Base-by-base conservation (phyloP, 2,888 invertebrate genomes). In the Oeneis ivallda region DNA sequence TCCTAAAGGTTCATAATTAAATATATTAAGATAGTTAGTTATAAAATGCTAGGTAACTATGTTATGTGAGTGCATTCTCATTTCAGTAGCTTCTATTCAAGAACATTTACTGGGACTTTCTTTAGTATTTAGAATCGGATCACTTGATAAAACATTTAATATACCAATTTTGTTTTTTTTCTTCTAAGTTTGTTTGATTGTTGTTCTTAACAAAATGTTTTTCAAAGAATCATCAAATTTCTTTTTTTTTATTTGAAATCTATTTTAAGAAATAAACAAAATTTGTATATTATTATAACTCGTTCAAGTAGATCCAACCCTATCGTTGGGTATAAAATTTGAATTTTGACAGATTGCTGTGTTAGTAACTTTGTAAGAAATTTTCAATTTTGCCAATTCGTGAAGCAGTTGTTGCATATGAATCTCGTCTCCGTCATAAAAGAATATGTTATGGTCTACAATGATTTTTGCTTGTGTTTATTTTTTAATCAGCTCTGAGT, bases 21-120 rank as follows among this genome's bases (percentile, higher is more conserved):
- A n/a, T n/a, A 37, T 37, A 26, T 26, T 26, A 26, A 5, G 26
- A 4, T 37, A 37, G 9, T 37, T 37, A 37, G 9, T 6, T 7
- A 37, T 8, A 8, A 37, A 37, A 37, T 37, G 37, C 26, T 37
- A 37, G 1, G n/a, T n/a, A n/a, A n/a, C n/a, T n/a, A 37, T 45
- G 8, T 58, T 19, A 39, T 19, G n/a, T n/a, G n/a, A 41, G 62
- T 53, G 64, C 64, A 64, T 69, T 66, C 66, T 52, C 64, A 67
- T 65, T 58, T 64, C 66, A 59, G 66, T 67, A 66, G 69, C 66
- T 59, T 66, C 66, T 62, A 50, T 26, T 58, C 13, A 58, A 52
- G 57, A 49, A 62, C 62, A 62, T 50, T 59, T 37, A 58, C 50
- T n/a, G 26, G 57, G 52, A 26, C 26, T 19, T 56, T 61, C 45